Evolutionary conservation across 2,888 invertebrate species (phyloP).

Genomic region (Dryococelus australis): DNA sequence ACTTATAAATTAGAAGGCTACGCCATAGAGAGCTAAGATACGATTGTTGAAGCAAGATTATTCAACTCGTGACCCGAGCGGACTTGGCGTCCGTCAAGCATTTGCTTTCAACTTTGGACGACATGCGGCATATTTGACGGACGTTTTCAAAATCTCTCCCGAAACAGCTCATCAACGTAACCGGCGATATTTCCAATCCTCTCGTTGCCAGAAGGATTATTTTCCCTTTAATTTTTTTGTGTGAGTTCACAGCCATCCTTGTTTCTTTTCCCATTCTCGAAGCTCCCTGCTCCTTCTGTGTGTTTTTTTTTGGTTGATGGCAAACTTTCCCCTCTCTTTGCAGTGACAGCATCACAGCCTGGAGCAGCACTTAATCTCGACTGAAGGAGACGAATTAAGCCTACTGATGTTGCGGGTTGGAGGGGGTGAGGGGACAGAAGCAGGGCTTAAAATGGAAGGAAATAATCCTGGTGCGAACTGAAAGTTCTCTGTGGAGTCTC

Average conservation of each 20-base stretch:
- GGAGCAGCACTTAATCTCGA: slow-evolving; percentile 32
- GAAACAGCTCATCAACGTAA: not conserved
- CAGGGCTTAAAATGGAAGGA: not conserved
- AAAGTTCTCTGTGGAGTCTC: not conserved
- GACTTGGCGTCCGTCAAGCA: too few species aligned
- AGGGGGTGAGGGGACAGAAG: not conserved
- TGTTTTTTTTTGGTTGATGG: slow-evolving; percentile 5
- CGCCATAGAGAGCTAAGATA: too few species aligned
- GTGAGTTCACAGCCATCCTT: not conserved
- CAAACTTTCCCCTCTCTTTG: not conserved
- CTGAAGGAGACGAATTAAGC: slow-evolving; percentile 34
- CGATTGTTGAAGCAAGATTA: too few species aligned
- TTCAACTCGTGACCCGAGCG: too few species aligned
- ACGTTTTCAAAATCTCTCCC: not conserved
- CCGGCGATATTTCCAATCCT: not conserved
- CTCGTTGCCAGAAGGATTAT: not conserved
- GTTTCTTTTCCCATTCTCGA: not conserved
- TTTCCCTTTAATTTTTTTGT: not conserved
- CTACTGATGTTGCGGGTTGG: not conserved
- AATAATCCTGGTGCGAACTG: not conserved
- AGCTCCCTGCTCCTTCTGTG: not conserved
- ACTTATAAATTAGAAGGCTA: too few species aligned
- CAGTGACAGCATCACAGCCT: slow-evolving; percentile 10
- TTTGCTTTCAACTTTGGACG: too few species aligned
- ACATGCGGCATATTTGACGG: not conserved